Conservation (phyloP, 2,888 invertebrate species). For the Epinotia demarniana region DNA sequence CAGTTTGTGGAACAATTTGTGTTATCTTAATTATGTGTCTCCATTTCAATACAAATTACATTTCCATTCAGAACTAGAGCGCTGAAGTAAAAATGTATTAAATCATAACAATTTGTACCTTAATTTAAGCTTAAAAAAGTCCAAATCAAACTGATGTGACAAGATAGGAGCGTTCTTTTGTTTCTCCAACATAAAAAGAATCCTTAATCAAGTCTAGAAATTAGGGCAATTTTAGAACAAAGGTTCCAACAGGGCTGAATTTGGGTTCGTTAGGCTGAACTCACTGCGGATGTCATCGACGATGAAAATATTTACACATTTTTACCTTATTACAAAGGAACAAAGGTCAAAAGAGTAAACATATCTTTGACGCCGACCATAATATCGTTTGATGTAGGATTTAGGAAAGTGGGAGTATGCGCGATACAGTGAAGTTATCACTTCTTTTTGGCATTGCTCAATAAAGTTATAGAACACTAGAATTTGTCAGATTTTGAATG, state of each 20-base stretch:
- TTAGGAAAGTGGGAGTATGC: background rate
- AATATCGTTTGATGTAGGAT: constrained; percentile 5
- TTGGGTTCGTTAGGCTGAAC: background rate
- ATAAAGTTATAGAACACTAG: background rate
- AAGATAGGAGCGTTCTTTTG: background rate
- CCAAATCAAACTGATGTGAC: background rate
- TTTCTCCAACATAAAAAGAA: constrained; percentile 2
- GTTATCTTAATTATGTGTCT: background rate
- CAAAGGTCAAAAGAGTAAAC: background rate
- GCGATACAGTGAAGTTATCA: background rate
- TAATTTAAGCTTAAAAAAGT: background rate
- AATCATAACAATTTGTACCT: background rate
- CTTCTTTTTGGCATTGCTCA: background rate
- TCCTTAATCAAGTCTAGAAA: constrained; percentile 23
- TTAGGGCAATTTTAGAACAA: constrained; percentile 22
- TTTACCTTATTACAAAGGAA: background rate
- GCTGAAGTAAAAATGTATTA: background rate
- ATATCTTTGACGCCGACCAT: background rate
- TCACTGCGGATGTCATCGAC: background rate
- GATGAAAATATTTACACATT: background rate
- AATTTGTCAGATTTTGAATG: background rate
- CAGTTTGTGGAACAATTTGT: no score
- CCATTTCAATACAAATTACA: background rate
- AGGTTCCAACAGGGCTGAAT: constrained; percentile 16
- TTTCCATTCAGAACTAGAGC: background rate